Percentiles rank a stretch among this genome's conserved stretches.
These are phyloP conservation scores for Gerris buenoi DNA, from an alignment of 1,140 invertebrate genomes.

Conservation along the genomic window DNA sequence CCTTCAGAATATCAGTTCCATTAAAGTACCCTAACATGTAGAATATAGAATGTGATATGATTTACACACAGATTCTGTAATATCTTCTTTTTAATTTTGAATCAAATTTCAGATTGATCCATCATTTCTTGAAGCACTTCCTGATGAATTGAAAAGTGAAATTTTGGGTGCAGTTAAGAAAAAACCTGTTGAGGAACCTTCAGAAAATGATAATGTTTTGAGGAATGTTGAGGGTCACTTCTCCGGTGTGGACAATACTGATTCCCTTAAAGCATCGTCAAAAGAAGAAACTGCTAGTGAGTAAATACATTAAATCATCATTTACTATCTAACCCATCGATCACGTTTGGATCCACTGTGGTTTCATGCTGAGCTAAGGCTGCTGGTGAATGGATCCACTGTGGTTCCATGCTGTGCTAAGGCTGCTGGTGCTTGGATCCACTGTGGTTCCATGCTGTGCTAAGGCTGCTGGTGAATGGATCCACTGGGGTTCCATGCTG, in stretches of 20 bases:
- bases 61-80: not conserved
- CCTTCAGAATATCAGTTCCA: not conserved
- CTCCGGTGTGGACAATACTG: not conserved
- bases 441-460: too few species aligned
- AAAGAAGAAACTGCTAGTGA: too few species aligned
- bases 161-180: slow-evolving; percentile 32
- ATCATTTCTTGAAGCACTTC: slow-evolving; percentile 40
- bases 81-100: not conserved
- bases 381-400: too few species aligned
- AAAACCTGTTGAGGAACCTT: slow-evolving; percentile 1
- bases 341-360: too few species aligned
- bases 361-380: too few species aligned
- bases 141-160: slow-evolving; percentile 43
- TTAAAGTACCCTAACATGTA: not conserved
- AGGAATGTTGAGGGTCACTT: not conserved
- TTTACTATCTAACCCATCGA: too few species aligned
- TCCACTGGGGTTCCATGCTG: too few species aligned
- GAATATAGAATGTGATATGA: not conserved
- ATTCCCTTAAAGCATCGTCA: too few species aligned
- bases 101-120: slow-evolving; percentile 30
- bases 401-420: too few species aligned
- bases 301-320: too few species aligned
- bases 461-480: too few species aligned
- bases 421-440: too few species aligned
- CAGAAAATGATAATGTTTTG: slow-evolving; percentile 10